Evolutionary conservation across 1,140 invertebrate genomes (phyloP).

Genomic region (Conus betulinus): DNA sequence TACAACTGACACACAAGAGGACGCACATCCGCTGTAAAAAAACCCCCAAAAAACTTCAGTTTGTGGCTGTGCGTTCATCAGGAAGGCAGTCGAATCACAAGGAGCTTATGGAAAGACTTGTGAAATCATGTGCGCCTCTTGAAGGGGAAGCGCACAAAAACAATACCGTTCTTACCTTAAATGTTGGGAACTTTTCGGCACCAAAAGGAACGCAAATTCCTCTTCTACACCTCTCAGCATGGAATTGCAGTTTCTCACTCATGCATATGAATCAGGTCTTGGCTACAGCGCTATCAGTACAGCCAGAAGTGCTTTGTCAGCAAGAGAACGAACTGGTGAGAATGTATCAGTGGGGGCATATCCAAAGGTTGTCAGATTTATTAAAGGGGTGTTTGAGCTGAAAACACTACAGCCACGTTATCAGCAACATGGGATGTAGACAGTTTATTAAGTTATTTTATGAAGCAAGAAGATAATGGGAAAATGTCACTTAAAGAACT

Average conservation of each 20-base stretch:
- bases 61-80: not conserved
- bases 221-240: conserved; percentile 29
- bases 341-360: too few species aligned
- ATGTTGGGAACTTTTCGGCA: conserved; percentile 31
- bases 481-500: too few species aligned
- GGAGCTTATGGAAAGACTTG: conserved; percentile 37
- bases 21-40: not conserved
- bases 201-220: conserved; percentile 30
- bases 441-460: too few species aligned
- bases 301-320: conserved; percentile 20
- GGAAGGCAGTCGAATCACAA: not conserved
- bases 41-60: not conserved
- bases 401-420: too few species aligned
- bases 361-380: too few species aligned
- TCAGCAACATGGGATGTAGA: too few species aligned
- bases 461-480: too few species aligned
- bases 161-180: conserved; percentile 41
- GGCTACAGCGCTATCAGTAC: conserved; percentile 38
- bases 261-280: conserved; percentile 26
- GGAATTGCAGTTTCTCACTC: conserved; percentile 37
- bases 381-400: too few species aligned
- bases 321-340: not conserved
- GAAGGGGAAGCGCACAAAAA: conserved; percentile 25
- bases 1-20: not conserved
- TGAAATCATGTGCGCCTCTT: not conserved